A percentile compares a stretch with the other conserved stretches of the same genome.
Conservation (phyloP, 2,113 vertebrate species). For the Mystacornis crossleyi region DNA sequence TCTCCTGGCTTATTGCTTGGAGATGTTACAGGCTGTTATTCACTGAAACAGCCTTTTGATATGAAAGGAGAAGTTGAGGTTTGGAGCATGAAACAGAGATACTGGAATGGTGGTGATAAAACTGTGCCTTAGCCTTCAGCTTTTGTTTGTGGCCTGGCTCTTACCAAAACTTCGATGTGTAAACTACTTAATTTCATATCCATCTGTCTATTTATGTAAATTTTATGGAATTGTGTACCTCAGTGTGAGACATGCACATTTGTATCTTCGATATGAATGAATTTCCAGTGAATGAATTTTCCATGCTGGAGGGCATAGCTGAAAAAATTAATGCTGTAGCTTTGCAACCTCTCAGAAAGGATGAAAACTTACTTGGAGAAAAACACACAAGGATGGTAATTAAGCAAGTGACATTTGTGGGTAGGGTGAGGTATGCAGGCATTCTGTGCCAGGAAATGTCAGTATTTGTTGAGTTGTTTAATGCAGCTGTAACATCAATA, state of each 20-base stretch:
- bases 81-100: background rate
- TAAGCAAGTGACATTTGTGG: background rate
- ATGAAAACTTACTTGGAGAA: background rate
- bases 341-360: background rate
- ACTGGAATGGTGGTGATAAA: background rate
- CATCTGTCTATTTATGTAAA: background rate
- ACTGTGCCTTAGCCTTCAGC: background rate
- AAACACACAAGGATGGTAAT: background rate
- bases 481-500: background rate
- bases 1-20: background rate
- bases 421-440: background rate
- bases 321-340: background rate
- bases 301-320: background rate
- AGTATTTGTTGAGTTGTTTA: background rate
- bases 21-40: background rate
- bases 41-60: background rate
- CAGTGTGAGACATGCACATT: background rate
- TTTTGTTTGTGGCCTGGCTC: background rate
- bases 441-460: background rate
- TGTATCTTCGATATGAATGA: accelerated
- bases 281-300: background rate
- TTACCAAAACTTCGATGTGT: background rate
- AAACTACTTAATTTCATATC: background rate
- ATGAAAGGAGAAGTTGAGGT: background rate
- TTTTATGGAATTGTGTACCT: background rate